A percentile compares a stretch with the other conserved stretches of the same genome.
Conservation (phyloP, 2,113 vertebrate species). For the Cromileptes altivelis region DNA sequence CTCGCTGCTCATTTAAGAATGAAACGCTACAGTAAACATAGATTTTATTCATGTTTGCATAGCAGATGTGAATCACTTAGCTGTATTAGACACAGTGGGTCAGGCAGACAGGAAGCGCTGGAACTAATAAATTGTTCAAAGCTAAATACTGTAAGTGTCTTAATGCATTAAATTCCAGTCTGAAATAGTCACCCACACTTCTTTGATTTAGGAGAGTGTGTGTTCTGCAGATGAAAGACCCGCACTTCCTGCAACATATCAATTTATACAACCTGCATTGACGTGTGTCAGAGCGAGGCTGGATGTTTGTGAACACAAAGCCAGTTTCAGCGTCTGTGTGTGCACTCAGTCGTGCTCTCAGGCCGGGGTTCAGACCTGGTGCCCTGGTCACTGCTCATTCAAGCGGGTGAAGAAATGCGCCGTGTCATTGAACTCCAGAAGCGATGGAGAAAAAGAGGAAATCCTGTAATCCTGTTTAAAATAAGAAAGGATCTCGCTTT, state of each 20-base stretch:
- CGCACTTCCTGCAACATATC: constrained; percentile 47
- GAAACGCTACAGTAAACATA: constrained; percentile 51
- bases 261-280: constrained; percentile 38
- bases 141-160: constrained; percentile 36
- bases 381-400: constrained; percentile 30
- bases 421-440: constrained; percentile 56
- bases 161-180: constrained; percentile 22
- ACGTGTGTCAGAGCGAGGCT: constrained; percentile 25
- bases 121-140: constrained; percentile 61
- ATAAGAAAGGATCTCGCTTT: constrained; percentile 66
- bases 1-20: constrained; percentile 47
- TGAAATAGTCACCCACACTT: constrained; percentile 11
- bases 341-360: constrained; percentile 21
- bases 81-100: constrained; percentile 44
- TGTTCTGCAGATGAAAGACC: constrained; percentile 55
- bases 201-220: constrained; percentile 28
- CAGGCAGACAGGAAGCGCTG: constrained; percentile 48
- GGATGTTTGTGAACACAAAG: constrained; percentile 15
- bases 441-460: constrained; percentile 55
- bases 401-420: constrained; percentile 37
- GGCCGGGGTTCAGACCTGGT: constrained; percentile 35
- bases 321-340: background rate
- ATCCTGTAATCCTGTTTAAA: constrained; percentile 75
- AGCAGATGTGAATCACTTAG: constrained; percentile 56
- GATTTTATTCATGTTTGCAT: constrained; percentile 45